Percentiles rank a stretch among this genome's conserved stretches.
Evolutionary conservation across 2,797 vertebrate genomes (phyloP).

Genomic region (Knipowitschia caucasica): DNA sequence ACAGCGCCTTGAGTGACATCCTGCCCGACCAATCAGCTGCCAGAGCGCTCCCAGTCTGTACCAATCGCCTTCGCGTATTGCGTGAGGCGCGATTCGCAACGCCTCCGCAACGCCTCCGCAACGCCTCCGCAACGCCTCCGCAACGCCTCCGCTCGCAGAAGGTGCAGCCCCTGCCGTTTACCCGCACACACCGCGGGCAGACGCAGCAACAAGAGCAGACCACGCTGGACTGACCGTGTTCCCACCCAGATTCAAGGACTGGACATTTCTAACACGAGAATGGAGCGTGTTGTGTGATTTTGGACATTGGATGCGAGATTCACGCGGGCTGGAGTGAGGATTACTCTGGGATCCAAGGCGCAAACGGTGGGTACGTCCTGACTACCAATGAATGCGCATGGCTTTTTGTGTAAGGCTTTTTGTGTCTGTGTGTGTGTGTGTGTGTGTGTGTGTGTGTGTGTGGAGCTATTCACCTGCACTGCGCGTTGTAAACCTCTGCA

Average conservation of each 20-base stretch:
- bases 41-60: accelerated
- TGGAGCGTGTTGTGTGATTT: neutral
- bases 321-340: neutral
- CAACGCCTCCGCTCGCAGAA: no score
- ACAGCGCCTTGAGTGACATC: conserved; percentile 34
- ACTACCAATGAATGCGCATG: neutral
- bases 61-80: conserved; percentile 47
- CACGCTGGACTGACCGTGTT: no score
- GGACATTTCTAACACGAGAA: conserved; percentile 10
- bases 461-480: conserved; percentile 6
- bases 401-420: neutral
- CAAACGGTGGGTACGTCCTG: neutral
- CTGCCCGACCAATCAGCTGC: conserved; percentile 34
- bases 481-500: neutral
- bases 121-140: no score
- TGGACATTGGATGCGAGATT: neutral
- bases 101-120: no score
- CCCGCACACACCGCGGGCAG: no score
- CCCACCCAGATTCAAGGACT: no score
- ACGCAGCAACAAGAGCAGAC: no score
- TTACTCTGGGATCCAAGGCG: neutral
- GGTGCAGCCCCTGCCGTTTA: no score
- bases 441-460: conserved; percentile 20
- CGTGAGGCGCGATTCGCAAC: neutral
- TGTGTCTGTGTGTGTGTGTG: conserved; percentile 15